These are phyloP conservation scores for Glossosoma conforme DNA, from an alignment of 1,140 invertebrate species.

Conservation along the genomic window DNA sequence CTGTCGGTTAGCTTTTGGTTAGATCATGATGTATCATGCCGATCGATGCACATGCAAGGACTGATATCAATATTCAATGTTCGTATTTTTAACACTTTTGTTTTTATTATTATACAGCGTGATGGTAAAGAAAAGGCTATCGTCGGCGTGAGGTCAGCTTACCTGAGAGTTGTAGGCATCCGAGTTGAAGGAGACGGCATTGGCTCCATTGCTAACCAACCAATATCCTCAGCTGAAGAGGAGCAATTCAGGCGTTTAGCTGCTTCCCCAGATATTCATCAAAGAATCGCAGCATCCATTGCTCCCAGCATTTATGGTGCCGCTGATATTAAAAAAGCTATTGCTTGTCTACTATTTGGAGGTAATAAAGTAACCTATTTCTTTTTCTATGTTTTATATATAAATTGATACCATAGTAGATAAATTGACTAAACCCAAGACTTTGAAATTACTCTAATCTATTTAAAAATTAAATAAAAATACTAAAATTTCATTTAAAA, in stretches of 20 bases:
- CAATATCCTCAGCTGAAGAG: slow-evolving; percentile 77
- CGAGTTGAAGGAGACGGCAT: slow-evolving; percentile 78
- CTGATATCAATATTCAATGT: too few relatives aligned
- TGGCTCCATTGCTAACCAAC: slow-evolving; percentile 52
- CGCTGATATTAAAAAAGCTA: slow-evolving; percentile 94
- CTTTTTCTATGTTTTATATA: not conserved
- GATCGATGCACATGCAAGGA: too few relatives aligned
- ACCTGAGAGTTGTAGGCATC: slow-evolving; percentile 91
- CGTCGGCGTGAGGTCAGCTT: slow-evolving; percentile 89
- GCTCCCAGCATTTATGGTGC: slow-evolving; percentile 97
- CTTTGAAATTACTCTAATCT: not conserved
- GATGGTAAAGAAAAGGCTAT: slow-evolving; percentile 78
- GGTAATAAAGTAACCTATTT: too few relatives aligned
- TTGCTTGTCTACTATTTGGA: slow-evolving; percentile 93
- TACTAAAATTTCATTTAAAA: too few relatives aligned
- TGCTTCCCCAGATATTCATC: slow-evolving; percentile 80
- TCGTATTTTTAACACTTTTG: slow-evolving; percentile 22
- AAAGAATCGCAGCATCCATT: slow-evolving; percentile 84
- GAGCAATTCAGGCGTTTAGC: slow-evolving; percentile 86
- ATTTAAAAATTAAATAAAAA: too few relatives aligned
- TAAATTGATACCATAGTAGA: not conserved
- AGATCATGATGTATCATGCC: too few relatives aligned
- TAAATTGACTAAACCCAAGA: too few relatives aligned
- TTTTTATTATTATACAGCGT: slow-evolving; percentile 45
- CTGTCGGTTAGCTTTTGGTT: too few relatives aligned